A percentile compares a stretch with the other conserved stretches of the same genome.
phyloP scores from a whole-genome alignment of 2,888 invertebrate genomes.

The Esperia sulphurella region DNA sequence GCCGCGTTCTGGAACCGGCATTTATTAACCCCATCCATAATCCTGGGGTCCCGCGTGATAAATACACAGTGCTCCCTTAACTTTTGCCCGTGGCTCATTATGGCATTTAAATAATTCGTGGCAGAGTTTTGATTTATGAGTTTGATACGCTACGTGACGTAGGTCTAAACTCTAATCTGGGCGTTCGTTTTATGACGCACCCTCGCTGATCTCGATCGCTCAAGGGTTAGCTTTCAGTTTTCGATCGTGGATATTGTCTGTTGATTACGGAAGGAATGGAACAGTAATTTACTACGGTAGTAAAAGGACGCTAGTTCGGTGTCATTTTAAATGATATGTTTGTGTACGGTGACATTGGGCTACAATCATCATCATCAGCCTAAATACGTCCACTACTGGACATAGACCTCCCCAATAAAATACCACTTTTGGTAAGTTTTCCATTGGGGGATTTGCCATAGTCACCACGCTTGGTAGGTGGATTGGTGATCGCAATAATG shows the following conservation, averaged over 20 bases:
- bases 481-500: no score
- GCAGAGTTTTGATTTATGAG: conserved; percentile 60
- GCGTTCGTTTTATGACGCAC: conserved; percentile 32
- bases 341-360: no score
- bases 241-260: background rate
- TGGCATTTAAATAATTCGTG: conserved; percentile 78
- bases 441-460: no score
- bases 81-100: conserved; percentile 74
- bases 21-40: conserved; percentile 69
- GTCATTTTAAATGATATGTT: no score
- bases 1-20: conserved; percentile 46
- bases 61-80: conserved; percentile 62
- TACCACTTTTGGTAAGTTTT: no score
- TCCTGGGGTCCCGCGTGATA: conserved; percentile 63
- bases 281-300: background rate
- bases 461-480: no score
- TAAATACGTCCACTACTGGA: no score
- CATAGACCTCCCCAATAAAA: no score
- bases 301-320: no score
- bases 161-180: conserved; percentile 57
- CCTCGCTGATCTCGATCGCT: conserved; percentile 20
- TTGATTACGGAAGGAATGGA: background rate
- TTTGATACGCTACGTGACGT: conserved; percentile 51
- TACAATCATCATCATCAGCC: no score
- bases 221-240: conserved; percentile 3